Evolutionary conservation across 1,140 invertebrate genomes (phyloP), one percentile per base, ranked within the genome.

Genomic region (Drosophila truncata): DNA sequence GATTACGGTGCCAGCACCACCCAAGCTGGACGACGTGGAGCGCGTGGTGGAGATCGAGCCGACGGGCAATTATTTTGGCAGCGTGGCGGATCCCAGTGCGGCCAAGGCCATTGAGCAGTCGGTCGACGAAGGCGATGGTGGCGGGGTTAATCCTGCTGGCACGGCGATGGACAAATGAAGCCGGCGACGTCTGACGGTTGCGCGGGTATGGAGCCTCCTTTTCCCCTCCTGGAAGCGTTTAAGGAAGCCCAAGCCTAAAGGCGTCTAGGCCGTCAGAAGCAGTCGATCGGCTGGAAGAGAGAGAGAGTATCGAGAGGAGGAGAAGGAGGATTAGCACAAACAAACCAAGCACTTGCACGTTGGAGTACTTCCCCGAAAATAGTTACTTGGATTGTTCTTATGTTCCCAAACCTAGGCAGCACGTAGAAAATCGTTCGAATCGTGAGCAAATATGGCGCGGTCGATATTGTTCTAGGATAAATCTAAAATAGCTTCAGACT

Each of bases 1-100:
- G 78, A 85, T 92, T 14, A 91, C 81, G 64, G 91, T 92, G 70
- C 88, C 91, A 59, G 87, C 91, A 79, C 91, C 91, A 66, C 82
- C 85, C 16, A 83, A 88, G 39, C 71, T 92, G 65, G 91, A 92
- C 72, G 91, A 92, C 64, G 91, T 92, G 63, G 91, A 92, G 72
- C 82, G 91, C 16, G 57, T 87, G 65, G 61, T 92, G 52, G 91
- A 92, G 20, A 92, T 92, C 49, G 88, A 90, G 65, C 64, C 72
- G 47, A 91, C 91, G 7, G 91, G 88, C 57, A 85, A 86, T 20
- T 92, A 92, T 37, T 92, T 91, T 66, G 91, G 91, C 65, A 84
- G 91, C 63, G 82, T 78, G 41, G 67, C 87, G 13, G 86, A 91
- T 70, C 80, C 79, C 69, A 75, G 69, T 54, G 85, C 85, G 13